Evolutionary conservation across 2,888 invertebrate genomes (phyloP).

Genomic region (Nyleta sp.): DNA sequence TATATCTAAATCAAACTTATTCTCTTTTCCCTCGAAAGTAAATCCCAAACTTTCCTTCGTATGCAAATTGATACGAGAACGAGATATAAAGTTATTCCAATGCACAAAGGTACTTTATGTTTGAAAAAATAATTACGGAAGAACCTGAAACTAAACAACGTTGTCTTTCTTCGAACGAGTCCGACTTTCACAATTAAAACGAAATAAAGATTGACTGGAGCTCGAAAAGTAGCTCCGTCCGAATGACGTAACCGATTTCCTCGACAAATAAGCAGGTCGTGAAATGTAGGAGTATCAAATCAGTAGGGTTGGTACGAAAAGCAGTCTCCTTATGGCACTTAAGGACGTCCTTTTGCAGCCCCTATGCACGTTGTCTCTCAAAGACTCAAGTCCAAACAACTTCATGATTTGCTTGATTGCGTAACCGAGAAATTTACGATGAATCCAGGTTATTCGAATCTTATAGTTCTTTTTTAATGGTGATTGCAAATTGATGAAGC

Average conservation of each 20-base stretch:
- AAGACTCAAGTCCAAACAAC: conserved; percentile 74
- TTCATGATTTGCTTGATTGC: conserved; percentile 79
- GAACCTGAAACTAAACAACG: conserved; percentile 6
- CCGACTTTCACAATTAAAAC: conserved; percentile 23
- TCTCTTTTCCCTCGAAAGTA: conserved; percentile 67
- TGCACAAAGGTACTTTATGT: conserved; percentile 17
- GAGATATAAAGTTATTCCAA: conserved; percentile 50
- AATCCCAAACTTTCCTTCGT: conserved; percentile 74
- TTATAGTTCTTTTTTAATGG: too few species aligned
- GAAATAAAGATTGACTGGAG: conserved; percentile 21
- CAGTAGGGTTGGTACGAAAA: conserved; percentile 75
- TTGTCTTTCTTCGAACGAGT: neutral
- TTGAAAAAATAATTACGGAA: conserved; percentile 3
- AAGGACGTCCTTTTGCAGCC: conserved; percentile 75
- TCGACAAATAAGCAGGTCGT: conserved; percentile 51
- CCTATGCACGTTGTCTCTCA: conserved; percentile 63
- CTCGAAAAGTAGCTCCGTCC: conserved; percentile 14
- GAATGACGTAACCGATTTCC: conserved; percentile 43
- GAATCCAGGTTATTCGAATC: too few species aligned
- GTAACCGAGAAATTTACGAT: conserved; percentile 64
- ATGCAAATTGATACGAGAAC: conserved; percentile 75
- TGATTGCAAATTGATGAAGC: too few species aligned
- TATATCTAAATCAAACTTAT: conserved; percentile 72
- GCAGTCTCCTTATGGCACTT: conserved; percentile 80
- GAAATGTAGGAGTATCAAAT: conserved; percentile 74